These are phyloP conservation scores for Montifringilla adamsi DNA, from an alignment of 2,113 vertebrate species.

Conservation along the genomic window DNA sequence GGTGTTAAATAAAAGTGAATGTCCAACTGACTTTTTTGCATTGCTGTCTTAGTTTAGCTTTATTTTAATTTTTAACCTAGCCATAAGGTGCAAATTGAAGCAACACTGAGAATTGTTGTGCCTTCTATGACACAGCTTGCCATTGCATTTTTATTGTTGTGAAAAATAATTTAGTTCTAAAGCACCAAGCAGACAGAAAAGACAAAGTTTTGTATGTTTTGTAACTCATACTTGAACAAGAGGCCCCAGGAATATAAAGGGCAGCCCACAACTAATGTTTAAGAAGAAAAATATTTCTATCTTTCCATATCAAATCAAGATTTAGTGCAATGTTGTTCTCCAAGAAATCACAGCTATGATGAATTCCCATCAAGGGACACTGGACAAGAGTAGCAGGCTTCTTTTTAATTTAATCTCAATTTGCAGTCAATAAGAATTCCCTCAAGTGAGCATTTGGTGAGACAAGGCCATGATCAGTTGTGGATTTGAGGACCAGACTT, in stretches of 20 bases:
- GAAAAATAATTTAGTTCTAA: not conserved
- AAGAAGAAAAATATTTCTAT: not conserved
- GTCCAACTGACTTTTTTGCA: accelerated
- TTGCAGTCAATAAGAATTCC: not conserved
- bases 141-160: not conserved
- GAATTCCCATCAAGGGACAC: not conserved
- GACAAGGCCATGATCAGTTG: accelerated
- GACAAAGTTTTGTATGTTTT: not conserved
- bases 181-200: not conserved
- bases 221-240: not conserved
- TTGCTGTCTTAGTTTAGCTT: not conserved
- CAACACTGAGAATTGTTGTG: not conserved
- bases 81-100: not conserved
- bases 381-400: not conserved
- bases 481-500: not conserved
- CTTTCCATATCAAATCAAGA: not conserved
- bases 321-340: not conserved
- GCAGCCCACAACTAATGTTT: not conserved
- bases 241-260: not conserved
- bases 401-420: not conserved
- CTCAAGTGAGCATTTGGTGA: accelerated
- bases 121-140: not conserved
- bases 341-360: not conserved
- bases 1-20: not conserved
- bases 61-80: not conserved